A percentile compares a stretch with the other conserved stretches of the same genome.
Evolutionary conservation across 1,140 invertebrate species (phyloP).

Genomic region (Dreissena polymorpha): DNA sequence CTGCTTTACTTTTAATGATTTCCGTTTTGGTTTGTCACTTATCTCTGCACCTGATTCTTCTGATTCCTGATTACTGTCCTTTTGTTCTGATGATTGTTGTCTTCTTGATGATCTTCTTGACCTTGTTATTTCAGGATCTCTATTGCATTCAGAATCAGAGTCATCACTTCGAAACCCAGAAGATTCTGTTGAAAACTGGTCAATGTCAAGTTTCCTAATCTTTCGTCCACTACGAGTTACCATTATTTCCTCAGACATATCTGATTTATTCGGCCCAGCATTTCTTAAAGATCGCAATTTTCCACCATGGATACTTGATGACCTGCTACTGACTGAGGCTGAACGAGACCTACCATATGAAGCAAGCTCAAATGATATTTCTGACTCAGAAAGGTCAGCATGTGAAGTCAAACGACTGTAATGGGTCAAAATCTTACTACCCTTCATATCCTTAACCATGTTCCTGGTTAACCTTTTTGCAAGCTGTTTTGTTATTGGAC

Average conservation of each 20-base stretch:
- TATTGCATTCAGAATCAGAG: conserved; percentile 11
- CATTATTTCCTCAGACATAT: neutral
- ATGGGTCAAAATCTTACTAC: neutral
- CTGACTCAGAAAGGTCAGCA: neutral
- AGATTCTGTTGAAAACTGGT: conserved; percentile 22
- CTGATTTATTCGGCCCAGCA: neutral
- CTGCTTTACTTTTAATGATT: neutral
- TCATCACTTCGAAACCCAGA: conserved; percentile 37
- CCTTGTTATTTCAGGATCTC: neutral
- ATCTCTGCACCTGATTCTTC: neutral
- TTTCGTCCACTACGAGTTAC: conserved; percentile 28
- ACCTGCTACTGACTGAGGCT: conserved; percentile 33
- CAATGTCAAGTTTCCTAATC: conserved; percentile 21
- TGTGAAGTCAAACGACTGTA: neutral
- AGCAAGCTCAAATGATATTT: neutral
- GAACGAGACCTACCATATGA: conserved; percentile 37
- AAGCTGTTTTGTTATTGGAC: neutral
- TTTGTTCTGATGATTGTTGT: neutral
- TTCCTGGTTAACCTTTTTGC: conserved; percentile 15
- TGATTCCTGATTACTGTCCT: conserved; percentile 33
- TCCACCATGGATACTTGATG: conserved; percentile 15
- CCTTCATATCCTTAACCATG: conserved; percentile 15
- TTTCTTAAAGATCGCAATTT: conserved; percentile 17
- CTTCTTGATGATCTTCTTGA: neutral
- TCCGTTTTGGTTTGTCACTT: no score